Percentiles rank a stretch among this genome's conserved stretches.
These are phyloP conservation scores for Chironomus riparius DNA, from an alignment of 2,888 invertebrate genomes.

Conservation along the genomic window DNA sequence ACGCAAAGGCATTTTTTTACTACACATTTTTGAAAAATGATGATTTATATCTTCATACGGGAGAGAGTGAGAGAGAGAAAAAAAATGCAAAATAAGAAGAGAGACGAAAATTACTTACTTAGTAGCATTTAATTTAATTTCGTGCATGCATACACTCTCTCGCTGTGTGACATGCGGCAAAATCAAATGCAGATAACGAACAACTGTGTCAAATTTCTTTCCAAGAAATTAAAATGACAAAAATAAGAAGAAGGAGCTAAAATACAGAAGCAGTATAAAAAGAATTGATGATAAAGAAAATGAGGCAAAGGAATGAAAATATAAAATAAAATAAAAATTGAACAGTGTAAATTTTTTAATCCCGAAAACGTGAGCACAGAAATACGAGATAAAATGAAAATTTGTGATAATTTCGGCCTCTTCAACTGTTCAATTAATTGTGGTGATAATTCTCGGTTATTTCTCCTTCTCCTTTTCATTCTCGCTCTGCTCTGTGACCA, in stretches of 20 bases:
- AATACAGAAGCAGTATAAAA: background rate
- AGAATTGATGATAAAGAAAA: background rate
- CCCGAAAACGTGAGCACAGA: constrained; percentile 16
- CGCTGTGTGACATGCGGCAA: background rate
- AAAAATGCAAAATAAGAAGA: background rate
- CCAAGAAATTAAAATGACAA: background rate
- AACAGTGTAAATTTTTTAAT: constrained; percentile 25
- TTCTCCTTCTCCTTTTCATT: background rate
- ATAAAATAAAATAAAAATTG: background rate
- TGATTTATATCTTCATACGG: background rate
- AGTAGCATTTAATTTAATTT: background rate
- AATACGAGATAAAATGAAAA: background rate
- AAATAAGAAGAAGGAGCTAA: background rate
- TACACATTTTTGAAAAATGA: background rate
- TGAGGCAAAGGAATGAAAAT: background rate
- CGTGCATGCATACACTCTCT: background rate
- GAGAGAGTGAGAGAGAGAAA: background rate
- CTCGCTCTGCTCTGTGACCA: too few relatives aligned
- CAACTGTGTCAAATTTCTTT: constrained; percentile 1
- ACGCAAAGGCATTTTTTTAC: background rate
- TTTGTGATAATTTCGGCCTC: background rate
- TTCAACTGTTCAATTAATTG: constrained; percentile 20
- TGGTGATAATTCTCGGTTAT: constrained; percentile 10
- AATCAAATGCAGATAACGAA: background rate
- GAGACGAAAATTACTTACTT: background rate